Conservation (phyloP, 2,888 invertebrate species). For the Eilema griseolum region DNA sequence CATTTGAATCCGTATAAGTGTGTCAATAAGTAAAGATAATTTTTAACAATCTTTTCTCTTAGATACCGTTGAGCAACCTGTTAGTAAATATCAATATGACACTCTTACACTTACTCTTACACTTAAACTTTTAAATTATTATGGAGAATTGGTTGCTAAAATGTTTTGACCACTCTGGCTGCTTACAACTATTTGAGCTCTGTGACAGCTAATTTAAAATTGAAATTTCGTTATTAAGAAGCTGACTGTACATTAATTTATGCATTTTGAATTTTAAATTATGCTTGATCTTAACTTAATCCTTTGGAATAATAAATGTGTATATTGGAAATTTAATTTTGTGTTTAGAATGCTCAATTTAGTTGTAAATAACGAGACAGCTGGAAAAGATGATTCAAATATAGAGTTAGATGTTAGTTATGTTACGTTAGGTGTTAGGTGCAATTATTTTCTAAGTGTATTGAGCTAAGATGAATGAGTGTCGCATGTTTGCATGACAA, state of each 20-base stretch:
- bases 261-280: constrained; percentile 27
- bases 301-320: constrained; percentile 26
- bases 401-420: constrained; percentile 21
- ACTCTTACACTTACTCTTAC: too few relatives aligned
- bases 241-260: constrained; percentile 35
- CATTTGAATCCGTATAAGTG: too few relatives aligned
- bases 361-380: constrained; percentile 12
- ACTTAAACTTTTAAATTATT: too few relatives aligned
- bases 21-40: too few relatives aligned
- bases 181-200: too few relatives aligned
- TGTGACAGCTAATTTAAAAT: too few relatives aligned
- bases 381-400: background rate
- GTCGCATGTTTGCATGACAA: constrained; percentile 41
- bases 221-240: too few relatives aligned
- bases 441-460: background rate
- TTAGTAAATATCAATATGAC: too few relatives aligned
- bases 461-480: constrained; percentile 19
- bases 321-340: constrained; percentile 22
- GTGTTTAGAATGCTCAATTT: constrained; percentile 22
- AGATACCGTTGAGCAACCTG: too few relatives aligned
- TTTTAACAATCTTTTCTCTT: too few relatives aligned
- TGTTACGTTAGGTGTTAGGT: rapidly evolving
- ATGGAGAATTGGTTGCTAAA: too few relatives aligned
- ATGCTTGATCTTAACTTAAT: constrained; percentile 22
- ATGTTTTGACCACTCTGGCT: too few relatives aligned